Base-by-base conservation (phyloP, 1,140 invertebrate species). In the Drosophila nikananu region DNA sequence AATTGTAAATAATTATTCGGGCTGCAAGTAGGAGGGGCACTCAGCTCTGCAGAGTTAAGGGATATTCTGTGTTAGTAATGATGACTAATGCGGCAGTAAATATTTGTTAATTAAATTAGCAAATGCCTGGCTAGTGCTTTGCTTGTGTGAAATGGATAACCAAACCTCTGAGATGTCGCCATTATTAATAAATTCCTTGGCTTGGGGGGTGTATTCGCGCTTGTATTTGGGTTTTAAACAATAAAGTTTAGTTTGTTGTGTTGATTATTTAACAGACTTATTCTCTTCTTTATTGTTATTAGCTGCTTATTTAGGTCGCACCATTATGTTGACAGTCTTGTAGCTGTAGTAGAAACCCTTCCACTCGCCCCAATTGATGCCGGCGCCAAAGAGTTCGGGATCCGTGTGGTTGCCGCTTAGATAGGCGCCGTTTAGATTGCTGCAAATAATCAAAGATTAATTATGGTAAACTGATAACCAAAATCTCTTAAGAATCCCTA, bases 71-170 rank as follows among this genome's bases (percentile, higher is more conserved):
- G 74, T 60, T 78, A 64, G 62, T 86, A 86, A 86, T 77, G 76
- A 80, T 77, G 83, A 86, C 67, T 87, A 87, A 87, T 87, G 83
- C 48, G 48, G 44, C 60, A 64, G 84, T 73, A 83, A 83, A 87
- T 83, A 86, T 86, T 86, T 82, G 83, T 62, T 86, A 78, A 82
- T 86, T 81, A 67, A 78, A 82, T 86, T 86, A 55, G 59, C 61
- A 60, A 79, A 79, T 63, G 64, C 44, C 41, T 10, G 54, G 48
- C 54, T 41, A 72, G 42, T 5, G 19, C 13, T 61, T 37, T 8
- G 66, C 39, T 61, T 68, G 76, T 86, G 75, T 67, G 65, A 86
- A 86, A 65, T 65, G 42, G 58, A 48, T 37, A 30, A 32, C 42
- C 30, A 48, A 51, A 17, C 41, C 41, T 46, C 30, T 37, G 19